Base-by-base conservation (phyloP, 2,113 vertebrate genomes). In the Hypanus sabinus region DNA sequence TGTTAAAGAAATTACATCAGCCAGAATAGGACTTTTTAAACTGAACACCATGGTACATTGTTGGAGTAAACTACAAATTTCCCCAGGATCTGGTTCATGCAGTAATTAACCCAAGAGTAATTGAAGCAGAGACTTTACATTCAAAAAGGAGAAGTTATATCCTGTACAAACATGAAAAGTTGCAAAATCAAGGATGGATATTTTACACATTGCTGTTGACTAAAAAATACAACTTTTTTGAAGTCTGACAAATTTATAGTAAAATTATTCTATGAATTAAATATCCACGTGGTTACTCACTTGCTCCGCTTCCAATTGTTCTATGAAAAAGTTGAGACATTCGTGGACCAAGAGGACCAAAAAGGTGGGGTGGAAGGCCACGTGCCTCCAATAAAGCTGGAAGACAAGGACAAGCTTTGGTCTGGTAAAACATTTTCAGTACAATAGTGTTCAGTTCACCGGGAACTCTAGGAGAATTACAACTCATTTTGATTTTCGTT, bases 251-350 rank as follows among this genome's bases (percentile, higher is more conserved):
- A 16, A 36, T 36, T 8, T 36, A 76, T 36, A 79, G n/a, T 36
- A 36, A 33, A n/a, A n/a, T 76, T 76, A 36, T 36, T 79, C 76
- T 79, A 73, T 73, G 71, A 79, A 24, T 77, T 79, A 33, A 14
- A 14, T 36, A 79, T 79, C 12, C 65, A 92, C 30, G 38, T 36
- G 9, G 71, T 87, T 46, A 96, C 98, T 98, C 96, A 99, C 99
- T 99, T 96, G 99, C 99, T 97, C 99, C 99, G 94, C 98, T 99
- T 97, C 99, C 99, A 96, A 99, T 99, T 96, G 99, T 99, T 96
- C 99, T 98, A 97, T 99, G 99, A 97, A 99, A 99, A 95, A 99
- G 98, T 94, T 99, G 99, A 87, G 98, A 99, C 99, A 99, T 99
- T 94, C 99, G 98, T 95, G 99, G 99, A 95, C 99, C 99, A 95